Conservation (phyloP, 2,888 invertebrate species). For the Lepidochitona cinerea region DNA sequence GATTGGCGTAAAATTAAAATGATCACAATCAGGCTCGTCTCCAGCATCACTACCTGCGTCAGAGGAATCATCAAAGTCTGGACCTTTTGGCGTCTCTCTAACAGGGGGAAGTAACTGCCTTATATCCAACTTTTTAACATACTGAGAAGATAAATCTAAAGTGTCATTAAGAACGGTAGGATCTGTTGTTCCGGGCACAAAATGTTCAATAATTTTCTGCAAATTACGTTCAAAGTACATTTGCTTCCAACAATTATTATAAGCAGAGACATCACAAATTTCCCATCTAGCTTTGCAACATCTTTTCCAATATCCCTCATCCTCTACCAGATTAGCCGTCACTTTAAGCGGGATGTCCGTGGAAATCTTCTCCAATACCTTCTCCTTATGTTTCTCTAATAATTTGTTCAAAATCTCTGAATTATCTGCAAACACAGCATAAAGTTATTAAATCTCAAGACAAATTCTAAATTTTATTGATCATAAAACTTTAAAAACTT, state of each 20-base stretch:
- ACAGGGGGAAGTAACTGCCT: slow-evolving; percentile 70
- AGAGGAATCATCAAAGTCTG: slow-evolving; percentile 61
- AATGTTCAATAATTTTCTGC: slow-evolving; percentile 68
- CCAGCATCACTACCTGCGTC: slow-evolving; percentile 67
- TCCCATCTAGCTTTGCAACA: slow-evolving; percentile 69
- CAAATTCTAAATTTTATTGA: no score
- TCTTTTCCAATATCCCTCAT: slow-evolving; percentile 70
- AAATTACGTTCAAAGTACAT: slow-evolving; percentile 71
- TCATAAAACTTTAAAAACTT: no score
- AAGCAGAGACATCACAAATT: slow-evolving; percentile 67
- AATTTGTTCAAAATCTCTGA: slow-evolving; percentile 63
- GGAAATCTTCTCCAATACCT: slow-evolving; percentile 66
- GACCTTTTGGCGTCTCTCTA: slow-evolving; percentile 60
- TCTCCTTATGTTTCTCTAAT: slow-evolving; percentile 62
- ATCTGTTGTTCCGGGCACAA: slow-evolving; percentile 68
- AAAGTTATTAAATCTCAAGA: no score
- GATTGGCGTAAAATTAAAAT: slow-evolving; percentile 69
- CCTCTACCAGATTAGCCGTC: slow-evolving; percentile 69
- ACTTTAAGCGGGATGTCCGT: slow-evolving; percentile 66
- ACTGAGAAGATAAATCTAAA: slow-evolving; percentile 62
- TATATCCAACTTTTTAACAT: slow-evolving; percentile 64
- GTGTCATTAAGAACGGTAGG: slow-evolving; percentile 60
- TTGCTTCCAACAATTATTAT: slow-evolving; percentile 68
- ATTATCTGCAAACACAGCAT: slow-evolving; percentile 65
- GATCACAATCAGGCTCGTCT: slow-evolving; percentile 68